A percentile compares a stretch with the other conserved stretches of the same genome.
Evolutionary conservation across 1,140 invertebrate genomes (phyloP).

Genomic region (Orchestia grillus): DNA sequence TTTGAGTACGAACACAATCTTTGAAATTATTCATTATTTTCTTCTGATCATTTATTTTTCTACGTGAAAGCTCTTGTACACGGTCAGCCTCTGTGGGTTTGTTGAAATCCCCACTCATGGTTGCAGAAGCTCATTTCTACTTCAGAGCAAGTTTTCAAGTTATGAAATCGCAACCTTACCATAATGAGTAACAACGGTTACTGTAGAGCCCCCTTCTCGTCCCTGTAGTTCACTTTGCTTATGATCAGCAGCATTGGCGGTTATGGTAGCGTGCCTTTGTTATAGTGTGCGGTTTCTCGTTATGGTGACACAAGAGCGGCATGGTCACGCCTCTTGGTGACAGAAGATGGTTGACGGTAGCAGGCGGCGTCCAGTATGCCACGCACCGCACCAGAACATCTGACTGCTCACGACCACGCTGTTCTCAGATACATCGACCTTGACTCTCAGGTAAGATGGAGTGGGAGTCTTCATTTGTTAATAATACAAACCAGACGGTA

Average conservation of each 20-base stretch:
- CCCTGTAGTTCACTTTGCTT: neutral
- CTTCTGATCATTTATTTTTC: neutral
- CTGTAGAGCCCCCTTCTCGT: neutral
- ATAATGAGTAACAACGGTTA: neutral
- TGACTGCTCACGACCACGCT: conserved; percentile 15
- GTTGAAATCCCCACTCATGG: neutral
- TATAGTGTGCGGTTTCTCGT: neutral
- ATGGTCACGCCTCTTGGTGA: conserved; percentile 13
- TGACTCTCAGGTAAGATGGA: conserved; percentile 10
- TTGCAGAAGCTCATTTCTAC: neutral
- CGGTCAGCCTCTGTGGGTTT: neutral
- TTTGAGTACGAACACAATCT: neutral
- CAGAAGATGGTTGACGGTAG: conserved; percentile 53
- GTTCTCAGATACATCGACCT: conserved; percentile 45
- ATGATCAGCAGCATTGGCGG: conserved; percentile 16
- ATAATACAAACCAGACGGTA: neutral
- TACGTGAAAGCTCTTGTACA: neutral
- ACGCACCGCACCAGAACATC: conserved; percentile 16
- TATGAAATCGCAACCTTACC: neutral
- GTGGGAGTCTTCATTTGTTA: neutral
- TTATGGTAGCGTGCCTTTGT: neutral
- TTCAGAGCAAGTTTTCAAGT: neutral
- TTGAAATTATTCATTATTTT: neutral
- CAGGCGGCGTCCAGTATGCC: conserved; percentile 30
- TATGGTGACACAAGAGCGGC: conserved; percentile 45